These are phyloP conservation scores for Caretta caretta DNA, from an alignment of 2,113 vertebrate genomes.

Conservation along the genomic window DNA sequence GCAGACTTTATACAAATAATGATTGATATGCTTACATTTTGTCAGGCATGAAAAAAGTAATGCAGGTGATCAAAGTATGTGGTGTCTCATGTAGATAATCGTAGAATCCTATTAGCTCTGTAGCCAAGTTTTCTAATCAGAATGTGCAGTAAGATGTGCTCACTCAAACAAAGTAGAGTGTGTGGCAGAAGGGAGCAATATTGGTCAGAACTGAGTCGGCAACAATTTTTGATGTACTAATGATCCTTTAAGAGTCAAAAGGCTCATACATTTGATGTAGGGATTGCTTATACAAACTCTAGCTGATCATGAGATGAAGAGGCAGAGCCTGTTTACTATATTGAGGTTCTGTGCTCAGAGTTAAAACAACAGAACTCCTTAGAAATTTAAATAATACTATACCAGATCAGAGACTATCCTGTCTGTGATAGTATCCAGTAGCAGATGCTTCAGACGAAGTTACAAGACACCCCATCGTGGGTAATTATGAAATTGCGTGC, in stretches of 20 bases:
- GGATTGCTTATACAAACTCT: not conserved
- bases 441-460: not conserved
- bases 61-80: fast-evolving
- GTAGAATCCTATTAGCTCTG: not conserved
- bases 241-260: not conserved
- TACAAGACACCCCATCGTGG: not conserved
- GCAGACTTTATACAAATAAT: not conserved
- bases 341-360: fast-evolving
- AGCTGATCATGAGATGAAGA: not conserved
- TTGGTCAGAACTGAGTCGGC: not conserved
- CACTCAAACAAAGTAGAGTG: not conserved
- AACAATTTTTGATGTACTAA: not conserved
- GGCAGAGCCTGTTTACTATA: not conserved
- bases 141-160: not conserved
- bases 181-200: not conserved
- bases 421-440: not conserved
- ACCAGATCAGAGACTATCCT: not conserved
- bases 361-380: not conserved
- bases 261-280: not conserved
- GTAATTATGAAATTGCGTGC: not conserved
- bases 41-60: not conserved
- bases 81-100: not conserved
- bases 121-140: fast-evolving
- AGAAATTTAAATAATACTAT: not conserved
- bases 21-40: fast-evolving